Percentiles rank a stretch among this genome's conserved stretches.
phyloP scores from a whole-genome alignment of 1,140 invertebrate species.

The Centruroides vittatus region DNA sequence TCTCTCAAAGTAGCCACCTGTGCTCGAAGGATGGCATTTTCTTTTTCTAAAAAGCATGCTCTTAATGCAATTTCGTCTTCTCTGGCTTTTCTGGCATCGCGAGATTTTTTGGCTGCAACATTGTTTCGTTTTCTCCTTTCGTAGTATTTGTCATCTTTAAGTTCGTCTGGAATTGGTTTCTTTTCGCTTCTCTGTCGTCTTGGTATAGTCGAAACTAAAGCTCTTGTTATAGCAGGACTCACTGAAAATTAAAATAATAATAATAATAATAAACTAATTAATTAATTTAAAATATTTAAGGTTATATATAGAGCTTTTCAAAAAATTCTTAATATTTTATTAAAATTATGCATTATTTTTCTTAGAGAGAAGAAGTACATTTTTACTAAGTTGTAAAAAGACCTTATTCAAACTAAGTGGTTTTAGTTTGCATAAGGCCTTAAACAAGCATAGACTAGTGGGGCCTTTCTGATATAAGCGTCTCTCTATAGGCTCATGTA shows the following conservation, averaged over 20 bases:
- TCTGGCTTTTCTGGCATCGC: constrained; percentile 72
- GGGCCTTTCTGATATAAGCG: too few relatives aligned
- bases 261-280: too few relatives aligned
- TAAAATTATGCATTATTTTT: too few relatives aligned
- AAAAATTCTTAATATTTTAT: too few relatives aligned
- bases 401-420: too few relatives aligned
- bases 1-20: constrained; percentile 63
- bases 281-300: too few relatives aligned
- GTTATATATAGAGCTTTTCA: too few relatives aligned
- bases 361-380: too few relatives aligned
- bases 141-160: constrained; percentile 68
- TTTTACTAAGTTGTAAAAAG: too few relatives aligned
- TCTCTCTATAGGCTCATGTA: too few relatives aligned
- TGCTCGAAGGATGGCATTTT: constrained; percentile 59
- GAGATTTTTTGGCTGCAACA: constrained; percentile 80
- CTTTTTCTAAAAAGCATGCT: constrained; percentile 68
- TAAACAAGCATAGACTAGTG: too few relatives aligned
- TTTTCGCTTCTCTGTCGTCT: constrained; percentile 61
- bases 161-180: constrained; percentile 41
- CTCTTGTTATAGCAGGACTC: constrained; percentile 25
- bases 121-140: constrained; percentile 83
- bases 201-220: constrained; percentile 25
- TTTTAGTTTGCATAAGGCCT: too few relatives aligned
- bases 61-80: constrained; percentile 85
- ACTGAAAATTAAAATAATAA: constrained; percentile 29